phyloP scores from a whole-genome alignment of 2,888 invertebrate genomes.

The Malachius bipustulatus region DNA sequence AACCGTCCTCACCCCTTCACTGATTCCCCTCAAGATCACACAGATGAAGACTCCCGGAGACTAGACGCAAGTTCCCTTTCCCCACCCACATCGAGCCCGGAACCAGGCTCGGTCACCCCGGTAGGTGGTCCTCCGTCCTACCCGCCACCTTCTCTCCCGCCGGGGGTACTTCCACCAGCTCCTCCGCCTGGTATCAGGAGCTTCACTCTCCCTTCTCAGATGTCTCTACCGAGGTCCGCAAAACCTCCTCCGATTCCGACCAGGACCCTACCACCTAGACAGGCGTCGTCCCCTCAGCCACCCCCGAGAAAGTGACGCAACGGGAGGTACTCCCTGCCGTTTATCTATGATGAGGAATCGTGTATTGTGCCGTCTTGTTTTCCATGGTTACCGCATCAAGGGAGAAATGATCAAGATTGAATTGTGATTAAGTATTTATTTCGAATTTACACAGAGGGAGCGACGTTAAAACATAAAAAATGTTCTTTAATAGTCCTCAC shows the following conservation, averaged over 20 bases:
- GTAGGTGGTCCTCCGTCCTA: conserved; percentile 33
- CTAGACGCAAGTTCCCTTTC: too few species aligned
- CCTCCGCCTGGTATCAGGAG: conserved; percentile 26
- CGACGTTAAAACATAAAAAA: too few species aligned
- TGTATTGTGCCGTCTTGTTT: conserved; percentile 33
- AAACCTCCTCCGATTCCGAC: conserved; percentile 45
- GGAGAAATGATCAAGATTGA: too few species aligned
- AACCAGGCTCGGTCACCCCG: conserved; percentile 31
- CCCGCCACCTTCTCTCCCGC: conserved; percentile 34
- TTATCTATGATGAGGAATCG: conserved; percentile 31
- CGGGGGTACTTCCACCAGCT: conserved; percentile 33
- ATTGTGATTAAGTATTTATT: too few species aligned
- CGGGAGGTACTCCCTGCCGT: conserved; percentile 33
- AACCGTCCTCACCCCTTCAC: not conserved
- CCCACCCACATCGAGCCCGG: conserved; percentile 16
- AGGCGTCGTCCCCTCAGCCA: conserved; percentile 35
- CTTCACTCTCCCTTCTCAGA: conserved; percentile 28
- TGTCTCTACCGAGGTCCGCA: conserved; percentile 23
- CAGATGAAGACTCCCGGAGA: too few species aligned
- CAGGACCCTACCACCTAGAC: conserved; percentile 40
- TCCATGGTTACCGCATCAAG: conserved; percentile 35
- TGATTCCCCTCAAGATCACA: not conserved
- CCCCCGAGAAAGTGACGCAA: conserved; percentile 35
- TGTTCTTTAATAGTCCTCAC: too few species aligned
- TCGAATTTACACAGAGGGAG: too few species aligned